Base-by-base conservation (phyloP, 1,140 invertebrate genomes). In the Drosophila carrolli region DNA sequence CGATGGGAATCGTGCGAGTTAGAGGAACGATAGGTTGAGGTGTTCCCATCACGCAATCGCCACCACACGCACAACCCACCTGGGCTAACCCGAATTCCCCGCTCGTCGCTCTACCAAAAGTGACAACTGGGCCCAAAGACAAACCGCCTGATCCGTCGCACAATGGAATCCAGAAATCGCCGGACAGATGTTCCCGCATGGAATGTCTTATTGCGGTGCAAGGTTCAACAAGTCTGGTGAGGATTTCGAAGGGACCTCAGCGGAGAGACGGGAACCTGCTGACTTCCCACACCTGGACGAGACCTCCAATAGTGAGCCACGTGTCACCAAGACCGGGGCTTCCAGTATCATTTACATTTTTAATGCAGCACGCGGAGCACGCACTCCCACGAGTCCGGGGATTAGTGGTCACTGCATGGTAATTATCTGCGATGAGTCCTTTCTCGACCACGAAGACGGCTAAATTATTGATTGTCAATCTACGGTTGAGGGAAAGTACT, bases 321-420 rank as follows among this genome's bases (percentile, higher is more conserved):
- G 72, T 71, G 56, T 48, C 56, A 23, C 51, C 44, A n/a, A 51
- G 58, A 37, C 70, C 38, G 55, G 46, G 65, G 57, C 80, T 79
- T 76, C 73, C 73, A 67, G 55, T 81, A 77, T 40, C 58, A 44
- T 10, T 78, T 82, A 13, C 61, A 82, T 82, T 75, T 79, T 82
- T 79, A 75, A 82, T 83, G 70, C 35, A 41, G 4, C 66, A 60
- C 37, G 40, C 46, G 55, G 54, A 59, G 44, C 14, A 46, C 41
- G 62, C 51, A 59, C 59, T 75, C 71, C 71, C 71, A 75, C 71
- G 72, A 35, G 40, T 58, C 40, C 29, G 47, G 53, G 70, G 68
- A 73, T 73, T 73, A 73, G 56, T 61, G 67, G 44, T 27, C 55
- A 57, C 10, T 54, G 67, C 68, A 73, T 60, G 61, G 61, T 76